Evolutionary conservation across 2,113 vertebrate species (phyloP), one percentile per base, ranked within the genome.

Genomic region (Chascanopsetta lugubris): DNA sequence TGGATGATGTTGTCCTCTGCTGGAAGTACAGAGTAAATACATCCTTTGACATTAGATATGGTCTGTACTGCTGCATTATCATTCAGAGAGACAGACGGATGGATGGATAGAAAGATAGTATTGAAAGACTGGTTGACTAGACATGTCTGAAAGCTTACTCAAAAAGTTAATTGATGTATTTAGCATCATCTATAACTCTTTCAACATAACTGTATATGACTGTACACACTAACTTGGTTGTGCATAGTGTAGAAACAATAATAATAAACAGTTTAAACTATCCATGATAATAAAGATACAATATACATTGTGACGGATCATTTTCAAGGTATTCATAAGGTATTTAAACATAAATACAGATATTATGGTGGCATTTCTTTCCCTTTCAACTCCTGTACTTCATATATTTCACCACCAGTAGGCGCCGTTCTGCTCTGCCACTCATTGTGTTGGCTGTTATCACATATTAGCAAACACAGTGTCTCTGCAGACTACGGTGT

Each of bases 11-110:
- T 59, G 40, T 61, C 67, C 58, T 64, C 84, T 76, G 51, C 54
- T 83, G 85, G 78, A 61, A 20, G 1, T 29, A 17, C 4, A 27
- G 4, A 8, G 18, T 42, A 42, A 75, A 5, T 71, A 64, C 60
- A 11, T 5, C 11, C 59, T 17, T 30, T 13, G 24, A 46, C 45
- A 22, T 21, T 24, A 9, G 6, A 21, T 24, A 15, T 50, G 7
- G 8, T 50, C 15, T 21, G 5, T 38, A 15, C 8, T 64, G 18
- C 34, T 13, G 43, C 40, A 13, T 34, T n/a, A n/a, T n/a, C n/a
- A n/a, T n/a, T n/a, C n/a, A n/a, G n/a, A n/a, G n/a, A n/a, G n/a
- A n/a, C n/a, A n/a, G n/a, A n/a, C n/a, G n/a, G n/a, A n/a, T n/a
- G n/a, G 32, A 9, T 34, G 32, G 13, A 34, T 12, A 4, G 13